Evolutionary conservation across 2,113 vertebrate species (phyloP).

Genomic region (Myotis brandtii): DNA sequence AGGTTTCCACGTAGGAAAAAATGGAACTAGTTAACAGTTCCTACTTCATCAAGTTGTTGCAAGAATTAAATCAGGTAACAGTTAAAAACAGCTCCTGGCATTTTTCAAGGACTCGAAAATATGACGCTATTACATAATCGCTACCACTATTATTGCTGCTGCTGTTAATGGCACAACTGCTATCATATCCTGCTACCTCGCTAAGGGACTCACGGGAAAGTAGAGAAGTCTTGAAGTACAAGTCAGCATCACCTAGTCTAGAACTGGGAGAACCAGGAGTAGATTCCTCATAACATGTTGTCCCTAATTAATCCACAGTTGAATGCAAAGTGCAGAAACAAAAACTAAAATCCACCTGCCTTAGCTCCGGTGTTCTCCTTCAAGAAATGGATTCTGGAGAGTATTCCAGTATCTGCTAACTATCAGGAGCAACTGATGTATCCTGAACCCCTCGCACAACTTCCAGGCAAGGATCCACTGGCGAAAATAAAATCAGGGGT

Average conservation of each 20-base stretch:
- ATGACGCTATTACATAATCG: background rate
- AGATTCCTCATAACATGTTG: background rate
- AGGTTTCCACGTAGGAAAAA: background rate
- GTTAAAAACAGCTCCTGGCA: background rate
- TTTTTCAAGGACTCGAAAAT: slow-evolving; percentile 2
- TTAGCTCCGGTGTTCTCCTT: background rate
- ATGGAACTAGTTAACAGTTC: background rate
- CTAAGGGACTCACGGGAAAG: background rate
- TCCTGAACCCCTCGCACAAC: background rate
- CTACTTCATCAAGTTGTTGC: background rate
- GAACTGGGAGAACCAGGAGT: background rate
- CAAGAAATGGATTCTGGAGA: slow-evolving; percentile 32
- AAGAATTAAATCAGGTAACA: slow-evolving; percentile 50
- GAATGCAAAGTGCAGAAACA: slow-evolving; percentile 34
- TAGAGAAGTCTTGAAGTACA: background rate
- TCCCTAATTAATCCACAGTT: background rate
- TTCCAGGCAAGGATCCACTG: background rate
- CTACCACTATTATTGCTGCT: background rate
- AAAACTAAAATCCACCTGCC: slow-evolving; percentile 37
- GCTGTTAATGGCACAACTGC: background rate
- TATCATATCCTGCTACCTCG: background rate
- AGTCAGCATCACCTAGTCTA: background rate
- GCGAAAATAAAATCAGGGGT: slow-evolving; percentile 7
- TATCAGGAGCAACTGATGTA: slow-evolving; percentile 21
- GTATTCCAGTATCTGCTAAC: background rate